Percentiles rank a stretch among this genome's conserved stretches.
Conservation (phyloP, 2,888 invertebrate genomes). For the Pristionchus mayeri region DNA sequence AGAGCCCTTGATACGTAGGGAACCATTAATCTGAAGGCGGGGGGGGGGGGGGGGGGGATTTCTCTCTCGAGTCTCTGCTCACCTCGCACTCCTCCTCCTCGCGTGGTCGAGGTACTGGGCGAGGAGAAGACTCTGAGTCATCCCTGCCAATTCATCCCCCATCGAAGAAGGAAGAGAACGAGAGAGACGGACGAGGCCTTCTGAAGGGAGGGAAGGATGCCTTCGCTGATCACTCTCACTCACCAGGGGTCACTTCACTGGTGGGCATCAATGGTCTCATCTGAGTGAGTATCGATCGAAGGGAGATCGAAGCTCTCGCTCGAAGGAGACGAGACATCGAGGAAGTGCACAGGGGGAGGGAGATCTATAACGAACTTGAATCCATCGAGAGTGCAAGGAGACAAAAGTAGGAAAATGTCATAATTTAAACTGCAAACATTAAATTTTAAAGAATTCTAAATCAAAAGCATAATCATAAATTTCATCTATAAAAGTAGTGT, state of each 20-base stretch:
- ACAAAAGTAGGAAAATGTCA: no score
- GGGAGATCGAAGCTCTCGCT: conserved; percentile 28
- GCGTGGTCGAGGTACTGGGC: conserved; percentile 32
- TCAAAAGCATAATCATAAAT: no score
- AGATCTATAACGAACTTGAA: conserved; percentile 8
- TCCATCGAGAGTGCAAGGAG: no score
- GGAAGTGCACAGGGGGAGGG: conserved; percentile 33
- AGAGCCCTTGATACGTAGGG: conserved; percentile 36
- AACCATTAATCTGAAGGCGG: conserved; percentile 37
- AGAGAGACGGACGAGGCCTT: not conserved
- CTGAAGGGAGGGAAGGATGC: not conserved
- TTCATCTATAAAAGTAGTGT: not conserved
- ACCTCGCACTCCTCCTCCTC: conserved; percentile 42
- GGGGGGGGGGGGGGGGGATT: no score
- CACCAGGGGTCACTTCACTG: not conserved
- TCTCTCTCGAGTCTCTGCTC: no score
- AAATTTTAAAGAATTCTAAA: no score
- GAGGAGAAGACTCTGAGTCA: conserved; percentile 27
- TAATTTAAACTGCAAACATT: no score
- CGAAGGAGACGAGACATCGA: conserved; percentile 48
- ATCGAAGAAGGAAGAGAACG: conserved; percentile 38
- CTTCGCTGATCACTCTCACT: not conserved
- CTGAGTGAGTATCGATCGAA: conserved; percentile 17
- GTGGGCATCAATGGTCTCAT: conserved; percentile 25
- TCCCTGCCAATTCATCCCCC: conserved; percentile 10